Percentiles rank a stretch among this genome's conserved stretches.
Evolutionary conservation across 2,888 invertebrate genomes (phyloP).

Genomic region (Agrilus mali): DNA sequence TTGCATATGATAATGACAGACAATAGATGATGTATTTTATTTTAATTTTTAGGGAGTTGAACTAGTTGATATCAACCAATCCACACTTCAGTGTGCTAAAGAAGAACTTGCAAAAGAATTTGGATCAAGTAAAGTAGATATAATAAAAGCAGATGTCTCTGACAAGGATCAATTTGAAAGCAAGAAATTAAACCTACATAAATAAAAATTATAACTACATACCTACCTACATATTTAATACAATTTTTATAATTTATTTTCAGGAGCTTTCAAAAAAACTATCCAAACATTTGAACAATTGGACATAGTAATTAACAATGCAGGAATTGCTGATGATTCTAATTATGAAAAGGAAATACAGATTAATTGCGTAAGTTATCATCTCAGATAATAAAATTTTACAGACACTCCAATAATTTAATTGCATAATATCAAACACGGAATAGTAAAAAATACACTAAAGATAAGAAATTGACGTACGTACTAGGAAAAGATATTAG

Average conservation of each 20-base stretch:
- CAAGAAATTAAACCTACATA: conserved; percentile 27
- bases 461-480: no score
- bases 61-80: conserved; percentile 54
- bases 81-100: conserved; percentile 49
- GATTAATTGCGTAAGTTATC: conserved; percentile 19
- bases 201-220: background rate
- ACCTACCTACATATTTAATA: background rate
- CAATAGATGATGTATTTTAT: background rate
- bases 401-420: no score
- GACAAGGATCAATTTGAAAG: conserved; percentile 61
- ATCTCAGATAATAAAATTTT: no score
- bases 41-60: conserved; percentile 41
- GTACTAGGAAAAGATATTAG: no score
- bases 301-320: conserved; percentile 51
- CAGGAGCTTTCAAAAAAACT: conserved; percentile 33
- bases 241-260: conserved; percentile 1
- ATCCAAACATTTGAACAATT: conserved; percentile 32
- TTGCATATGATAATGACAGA: no score
- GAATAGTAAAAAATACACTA: no score
- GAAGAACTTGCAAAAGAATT: conserved; percentile 49
- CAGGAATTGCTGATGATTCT: conserved; percentile 59
- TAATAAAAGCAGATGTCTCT: conserved; percentile 60
- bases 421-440: no score
- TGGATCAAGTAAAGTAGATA: conserved; percentile 55
- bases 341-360: conserved; percentile 59